Base-by-base conservation (phyloP, 2,888 invertebrate species). In the Epinotia bilunana region DNA sequence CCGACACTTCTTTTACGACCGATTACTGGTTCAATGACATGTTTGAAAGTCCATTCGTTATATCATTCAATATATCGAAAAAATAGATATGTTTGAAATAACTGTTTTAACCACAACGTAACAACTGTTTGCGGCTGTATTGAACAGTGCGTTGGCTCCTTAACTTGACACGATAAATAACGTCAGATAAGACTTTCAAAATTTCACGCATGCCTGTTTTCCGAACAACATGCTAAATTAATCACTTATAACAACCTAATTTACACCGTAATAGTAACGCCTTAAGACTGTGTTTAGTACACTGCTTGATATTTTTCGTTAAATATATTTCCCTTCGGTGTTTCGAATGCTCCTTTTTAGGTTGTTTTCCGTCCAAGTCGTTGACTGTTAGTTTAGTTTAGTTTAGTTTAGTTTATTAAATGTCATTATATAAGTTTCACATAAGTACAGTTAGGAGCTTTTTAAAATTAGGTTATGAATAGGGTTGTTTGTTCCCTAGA, bases 101-200 rank as follows among this genome's bases (percentile, higher is more conserved):
- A 39, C 39, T 9, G 39, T 39, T 39, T 39, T 2, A 39, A 39
- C 2, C 1, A 1, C 0, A 39, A 39, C 39, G 0, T 9, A 39
- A 9, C 46, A 13, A 46, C 12, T 46, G 12, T 46, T 46, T 46
- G 46, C 3, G 13, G 3, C 3, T 61, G 18, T 55, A 20, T 33
- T 12, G 9, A 18, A 33, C 20, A 33, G 71, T 62, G 20, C 39
- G 53, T 49, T n/a, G 33, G 3, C 18, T 11, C 57, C 46, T 0
- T 72, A 18, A 65, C 46, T 18, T 13, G 46, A 7, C 23, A 65
- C 33, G 58, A 72, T 65, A 72, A 72, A 72, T 65, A 58, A 65
- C 65, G n/a, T 55, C 2, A 72, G 72, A 72, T 72, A 64, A 72
- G 49, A 33, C 72, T 72, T 53, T 53, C 57, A 58, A 39, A 72